Evolutionary conservation across 1,140 invertebrate genomes (phyloP).

Genomic region (Drosophila subpulchrella): DNA sequence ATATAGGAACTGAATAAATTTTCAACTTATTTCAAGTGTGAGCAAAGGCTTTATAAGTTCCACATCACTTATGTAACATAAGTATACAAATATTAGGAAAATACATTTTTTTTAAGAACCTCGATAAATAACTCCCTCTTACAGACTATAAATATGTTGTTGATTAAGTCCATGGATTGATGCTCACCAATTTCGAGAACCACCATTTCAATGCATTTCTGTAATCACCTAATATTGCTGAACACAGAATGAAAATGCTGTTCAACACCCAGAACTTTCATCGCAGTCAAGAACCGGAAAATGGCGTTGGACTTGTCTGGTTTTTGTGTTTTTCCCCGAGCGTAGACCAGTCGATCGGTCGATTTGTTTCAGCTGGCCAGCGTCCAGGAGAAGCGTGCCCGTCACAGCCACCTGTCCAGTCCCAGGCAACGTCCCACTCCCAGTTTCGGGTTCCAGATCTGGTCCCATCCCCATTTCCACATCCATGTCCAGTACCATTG

Average conservation of each 20-base stretch:
- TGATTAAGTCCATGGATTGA: too few relatives aligned
- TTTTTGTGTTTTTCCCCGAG: neutral
- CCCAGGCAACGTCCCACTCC: constrained; percentile 35
- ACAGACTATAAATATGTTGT: too few relatives aligned
- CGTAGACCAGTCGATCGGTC: constrained; percentile 69
- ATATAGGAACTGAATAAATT: too few relatives aligned
- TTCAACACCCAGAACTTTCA: constrained; percentile 58
- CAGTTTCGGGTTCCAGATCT: constrained; percentile 8
- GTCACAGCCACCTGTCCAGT: constrained; percentile 47
- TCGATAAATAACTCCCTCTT: too few relatives aligned
- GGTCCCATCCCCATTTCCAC: constrained; percentile 24
- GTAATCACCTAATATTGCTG: neutral
- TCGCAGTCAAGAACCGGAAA: constrained; percentile 67
- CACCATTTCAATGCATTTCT: constrained; percentile 7
- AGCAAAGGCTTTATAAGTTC: too few relatives aligned
- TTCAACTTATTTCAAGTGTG: too few relatives aligned
- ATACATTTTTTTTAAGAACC: too few relatives aligned
- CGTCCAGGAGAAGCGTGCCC: constrained; percentile 55
- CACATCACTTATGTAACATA: too few relatives aligned
- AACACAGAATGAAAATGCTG: constrained; percentile 16
- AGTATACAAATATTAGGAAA: too few relatives aligned
- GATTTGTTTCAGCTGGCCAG: constrained; percentile 62
- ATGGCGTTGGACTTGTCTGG: constrained; percentile 17
- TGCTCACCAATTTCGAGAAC: too few relatives aligned
- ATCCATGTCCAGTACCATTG: constrained; percentile 12